A percentile compares a stretch with the other conserved stretches of the same genome.
phyloP scores from a whole-genome alignment of 2,888 invertebrate genomes.

The Petrolisthes cinctipes region DNA sequence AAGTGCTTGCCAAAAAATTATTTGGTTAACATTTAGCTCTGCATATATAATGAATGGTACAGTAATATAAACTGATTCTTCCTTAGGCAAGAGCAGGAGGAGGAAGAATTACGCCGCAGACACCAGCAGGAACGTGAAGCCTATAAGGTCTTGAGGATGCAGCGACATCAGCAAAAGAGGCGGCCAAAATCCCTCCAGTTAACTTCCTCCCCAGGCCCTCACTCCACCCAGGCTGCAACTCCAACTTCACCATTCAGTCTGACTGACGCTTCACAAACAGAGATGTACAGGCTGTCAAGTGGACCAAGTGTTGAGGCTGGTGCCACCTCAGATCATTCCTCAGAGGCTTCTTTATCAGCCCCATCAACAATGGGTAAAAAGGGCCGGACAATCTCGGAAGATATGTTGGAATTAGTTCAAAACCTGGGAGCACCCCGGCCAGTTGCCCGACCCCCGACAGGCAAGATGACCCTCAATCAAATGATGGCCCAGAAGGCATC shows the following conservation, averaged over 20 bases:
- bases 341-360: constrained; percentile 20
- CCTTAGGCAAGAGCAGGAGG: constrained; percentile 52
- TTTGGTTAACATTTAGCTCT: too few species aligned
- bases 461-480: constrained; percentile 58
- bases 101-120: constrained; percentile 47
- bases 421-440: constrained; percentile 45
- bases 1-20: too few species aligned
- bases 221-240: constrained; percentile 22
- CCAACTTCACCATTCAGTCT: constrained; percentile 40
- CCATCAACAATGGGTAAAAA: constrained; percentile 30
- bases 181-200: constrained; percentile 45
- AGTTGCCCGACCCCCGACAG: constrained; percentile 17
- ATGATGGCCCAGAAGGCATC: constrained; percentile 48
- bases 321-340: constrained; percentile 13
- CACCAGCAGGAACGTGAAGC: constrained; percentile 52
- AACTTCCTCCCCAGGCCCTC: constrained; percentile 44
- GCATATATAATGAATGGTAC: too few species aligned
- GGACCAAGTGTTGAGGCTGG: constrained; percentile 10
- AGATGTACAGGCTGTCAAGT: neutral
- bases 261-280: constrained; percentile 16
- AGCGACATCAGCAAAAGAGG: constrained; percentile 39
- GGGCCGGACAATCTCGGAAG: constrained; percentile 58
- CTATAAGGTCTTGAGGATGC: constrained; percentile 33
- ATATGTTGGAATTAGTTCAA: constrained; percentile 56
- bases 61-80: neutral